Conservation (phyloP, 2,888 invertebrate genomes). For the Melanostoma mellinum region DNA sequence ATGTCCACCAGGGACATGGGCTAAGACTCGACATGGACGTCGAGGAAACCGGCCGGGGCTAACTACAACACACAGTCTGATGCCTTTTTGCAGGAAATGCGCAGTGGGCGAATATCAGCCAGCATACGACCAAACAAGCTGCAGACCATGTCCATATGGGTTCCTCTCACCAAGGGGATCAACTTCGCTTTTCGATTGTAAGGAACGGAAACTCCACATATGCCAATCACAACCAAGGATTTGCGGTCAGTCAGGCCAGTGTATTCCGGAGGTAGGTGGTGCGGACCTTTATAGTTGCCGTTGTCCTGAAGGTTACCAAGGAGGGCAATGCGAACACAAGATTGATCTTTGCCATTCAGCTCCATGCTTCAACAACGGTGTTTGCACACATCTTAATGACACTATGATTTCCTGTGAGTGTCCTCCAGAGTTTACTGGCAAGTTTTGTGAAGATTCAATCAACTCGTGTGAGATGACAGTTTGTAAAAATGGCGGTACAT, state of each 20-base stretch:
- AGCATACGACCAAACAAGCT: constrained; percentile 83
- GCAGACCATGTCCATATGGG: constrained; percentile 84
- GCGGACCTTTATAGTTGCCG: constrained; percentile 81
- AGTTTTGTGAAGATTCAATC: constrained; percentile 82
- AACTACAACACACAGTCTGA: constrained; percentile 81
- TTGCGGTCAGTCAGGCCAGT: constrained; percentile 78
- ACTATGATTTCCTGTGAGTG: constrained; percentile 82
- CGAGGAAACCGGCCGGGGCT: constrained; percentile 54
- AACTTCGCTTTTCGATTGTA: constrained; percentile 81
- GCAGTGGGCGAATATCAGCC: constrained; percentile 85
- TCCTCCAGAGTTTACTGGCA: constrained; percentile 82
- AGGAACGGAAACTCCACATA: constrained; percentile 82
- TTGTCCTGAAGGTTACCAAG: constrained; percentile 83
- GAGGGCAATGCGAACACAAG: constrained; percentile 83
- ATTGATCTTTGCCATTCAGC: constrained; percentile 82
- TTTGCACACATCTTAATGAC: constrained; percentile 80
- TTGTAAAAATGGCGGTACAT: constrained; percentile 82
- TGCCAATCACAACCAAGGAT: constrained; percentile 78
- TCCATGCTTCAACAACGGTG: constrained; percentile 84
- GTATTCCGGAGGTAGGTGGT: constrained; percentile 77
- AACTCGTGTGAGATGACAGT: constrained; percentile 75
- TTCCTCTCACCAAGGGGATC: constrained; percentile 82
- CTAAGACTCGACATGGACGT: constrained; percentile 79
- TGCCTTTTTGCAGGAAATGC: constrained; percentile 84
- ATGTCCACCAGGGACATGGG: constrained; percentile 84